Conservation (phyloP, 1,140 invertebrate species). For the Reticulitermes speratus region DNA sequence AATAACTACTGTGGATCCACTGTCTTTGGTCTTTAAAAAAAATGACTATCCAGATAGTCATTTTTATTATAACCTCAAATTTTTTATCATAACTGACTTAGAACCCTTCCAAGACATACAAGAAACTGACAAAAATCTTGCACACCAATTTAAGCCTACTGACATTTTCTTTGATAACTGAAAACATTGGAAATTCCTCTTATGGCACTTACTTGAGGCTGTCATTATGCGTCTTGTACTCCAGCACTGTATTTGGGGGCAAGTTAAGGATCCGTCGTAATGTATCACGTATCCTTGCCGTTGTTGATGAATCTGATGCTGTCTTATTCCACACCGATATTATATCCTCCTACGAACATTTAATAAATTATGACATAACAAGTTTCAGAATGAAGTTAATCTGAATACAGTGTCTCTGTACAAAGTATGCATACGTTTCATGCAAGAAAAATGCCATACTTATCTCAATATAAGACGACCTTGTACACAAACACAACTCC, state of each 20-base stretch:
- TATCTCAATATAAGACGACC: neutral
- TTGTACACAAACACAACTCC: too few relatives aligned
- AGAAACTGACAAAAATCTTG: too few relatives aligned
- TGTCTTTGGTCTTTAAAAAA: too few relatives aligned
- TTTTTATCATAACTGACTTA: too few relatives aligned
- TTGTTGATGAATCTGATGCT: constrained; percentile 82
- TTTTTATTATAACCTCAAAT: too few relatives aligned
- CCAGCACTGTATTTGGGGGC: constrained; percentile 87
- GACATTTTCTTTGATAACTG: too few relatives aligned
- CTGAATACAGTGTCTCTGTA: neutral
- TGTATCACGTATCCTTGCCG: constrained; percentile 89
- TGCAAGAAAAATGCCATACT: neutral
- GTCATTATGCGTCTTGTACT: constrained; percentile 94
- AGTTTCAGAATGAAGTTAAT: neutral
- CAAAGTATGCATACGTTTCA: neutral
- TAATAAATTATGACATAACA: neutral
- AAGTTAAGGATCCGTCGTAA: constrained; percentile 92
- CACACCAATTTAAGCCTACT: too few relatives aligned
- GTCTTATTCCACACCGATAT: constrained; percentile 98
- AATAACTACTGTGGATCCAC: too few relatives aligned
- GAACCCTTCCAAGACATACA: too few relatives aligned
- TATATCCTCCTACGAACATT: constrained; percentile 83
- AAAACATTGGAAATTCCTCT: neutral
- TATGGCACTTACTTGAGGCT: constrained; percentile 64
- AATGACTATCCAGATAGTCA: too few relatives aligned